phyloP scores from a whole-genome alignment of 2,888 invertebrate species.

The Harmothoe impar region DNA sequence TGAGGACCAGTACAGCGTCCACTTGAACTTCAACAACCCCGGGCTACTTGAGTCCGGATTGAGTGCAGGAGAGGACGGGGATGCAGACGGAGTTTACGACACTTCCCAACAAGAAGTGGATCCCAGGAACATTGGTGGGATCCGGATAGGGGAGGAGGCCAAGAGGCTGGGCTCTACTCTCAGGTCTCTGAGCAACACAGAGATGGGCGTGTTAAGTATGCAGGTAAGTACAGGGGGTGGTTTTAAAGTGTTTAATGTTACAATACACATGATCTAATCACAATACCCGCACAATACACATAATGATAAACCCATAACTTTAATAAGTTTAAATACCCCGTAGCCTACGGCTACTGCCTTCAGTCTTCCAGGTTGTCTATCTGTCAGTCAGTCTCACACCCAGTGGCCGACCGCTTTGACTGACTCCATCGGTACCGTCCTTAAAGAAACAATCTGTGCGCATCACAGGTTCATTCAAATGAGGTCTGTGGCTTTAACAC shows the following conservation, averaged over 20 bases:
- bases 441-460: no score
- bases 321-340: no score
- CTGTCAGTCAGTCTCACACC: no score
- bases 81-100: slow-evolving; percentile 61
- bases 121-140: slow-evolving; percentile 79
- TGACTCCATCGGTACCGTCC: no score
- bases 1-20: slow-evolving; percentile 30
- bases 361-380: no score
- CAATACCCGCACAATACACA: no score
- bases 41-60: slow-evolving; percentile 60
- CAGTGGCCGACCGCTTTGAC: no score
- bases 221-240: slow-evolving; percentile 81
- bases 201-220: slow-evolving; percentile 83
- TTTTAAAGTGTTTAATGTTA: no score
- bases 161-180: slow-evolving; percentile 80
- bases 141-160: slow-evolving; percentile 78
- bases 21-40: slow-evolving; percentile 68
- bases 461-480: no score
- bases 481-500: no score
- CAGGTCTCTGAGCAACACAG: slow-evolving; percentile 82
- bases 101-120: slow-evolving; percentile 74
- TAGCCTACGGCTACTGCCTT: no score
- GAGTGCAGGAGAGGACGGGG: neutral
- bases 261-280: neutral
- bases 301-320: no score